Conservation (phyloP, 92 coral and sea anemone genomes). For the Zoanthus solanderi region DNA sequence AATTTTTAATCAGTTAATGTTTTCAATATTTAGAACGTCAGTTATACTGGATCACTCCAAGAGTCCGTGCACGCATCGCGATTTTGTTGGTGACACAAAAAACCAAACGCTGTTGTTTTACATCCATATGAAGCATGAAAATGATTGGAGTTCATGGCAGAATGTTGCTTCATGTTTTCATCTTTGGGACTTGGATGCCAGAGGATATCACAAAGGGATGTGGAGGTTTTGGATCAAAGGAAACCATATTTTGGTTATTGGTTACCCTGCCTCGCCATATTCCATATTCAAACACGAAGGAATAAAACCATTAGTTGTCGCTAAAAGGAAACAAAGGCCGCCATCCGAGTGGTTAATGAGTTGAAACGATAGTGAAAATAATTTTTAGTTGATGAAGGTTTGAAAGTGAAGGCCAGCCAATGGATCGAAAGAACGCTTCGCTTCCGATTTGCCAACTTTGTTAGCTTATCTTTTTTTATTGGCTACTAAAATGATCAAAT, state of each 20-base stretch:
- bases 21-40: constrained; percentile 52
- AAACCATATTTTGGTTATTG: constrained; percentile 75
- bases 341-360: constrained; percentile 56
- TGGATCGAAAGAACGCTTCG: too few relatives aligned
- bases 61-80: constrained; percentile 73
- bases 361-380: not conserved
- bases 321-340: constrained; percentile 48
- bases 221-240: constrained; percentile 80
- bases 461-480: too few relatives aligned
- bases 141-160: constrained; percentile 73
- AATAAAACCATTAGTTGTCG: constrained; percentile 59
- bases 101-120: constrained; percentile 65
- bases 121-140: constrained; percentile 59
- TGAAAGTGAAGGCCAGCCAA: too few relatives aligned
- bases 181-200: constrained; percentile 78
- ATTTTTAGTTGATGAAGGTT: too few relatives aligned
- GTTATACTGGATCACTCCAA: constrained; percentile 71
- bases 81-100: constrained; percentile 68
- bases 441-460: too few relatives aligned
- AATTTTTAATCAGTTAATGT: not conserved
- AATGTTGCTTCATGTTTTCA: constrained; percentile 73
- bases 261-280: constrained; percentile 81
- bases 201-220: constrained; percentile 77
- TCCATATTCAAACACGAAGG: constrained; percentile 60
- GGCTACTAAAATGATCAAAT: too few relatives aligned